Evolutionary conservation across 2,888 invertebrate species (phyloP).

Genomic region (Apotomis betuletana): DNA sequence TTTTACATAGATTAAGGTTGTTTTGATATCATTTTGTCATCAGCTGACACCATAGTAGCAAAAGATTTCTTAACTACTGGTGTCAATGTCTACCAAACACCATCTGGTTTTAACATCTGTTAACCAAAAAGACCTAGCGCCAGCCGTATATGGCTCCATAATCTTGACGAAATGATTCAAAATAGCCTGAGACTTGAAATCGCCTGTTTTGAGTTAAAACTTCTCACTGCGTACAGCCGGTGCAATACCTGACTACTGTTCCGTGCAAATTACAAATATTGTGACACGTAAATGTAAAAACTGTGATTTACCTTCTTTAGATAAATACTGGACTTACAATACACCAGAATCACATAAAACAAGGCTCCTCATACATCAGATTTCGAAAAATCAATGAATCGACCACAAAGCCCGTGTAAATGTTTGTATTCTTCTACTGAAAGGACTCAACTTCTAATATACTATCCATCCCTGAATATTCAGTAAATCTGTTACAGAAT

Average conservation of each 20-base stretch:
- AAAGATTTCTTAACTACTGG: too few relatives aligned
- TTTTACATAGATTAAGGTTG: constrained; percentile 59
- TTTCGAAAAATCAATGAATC: not conserved
- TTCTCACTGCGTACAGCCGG: constrained; percentile 35
- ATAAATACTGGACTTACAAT: constrained; percentile 7
- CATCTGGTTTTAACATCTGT: too few relatives aligned
- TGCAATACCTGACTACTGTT: constrained; percentile 42
- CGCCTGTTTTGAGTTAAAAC: constrained; percentile 30
- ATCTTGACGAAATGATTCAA: too few relatives aligned
- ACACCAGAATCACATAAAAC: constrained; percentile 4
- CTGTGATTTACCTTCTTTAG: constrained; percentile 58
- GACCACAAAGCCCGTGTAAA: too few relatives aligned
- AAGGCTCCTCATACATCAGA: not conserved
- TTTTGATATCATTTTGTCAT: not conserved
- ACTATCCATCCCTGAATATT: not conserved
- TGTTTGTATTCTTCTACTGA: not conserved
- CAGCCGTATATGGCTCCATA: too few relatives aligned
- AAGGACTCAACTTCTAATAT: not conserved
- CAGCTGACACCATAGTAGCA: not conserved
- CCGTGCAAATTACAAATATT: constrained; percentile 49
- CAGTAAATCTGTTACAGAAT: not conserved
- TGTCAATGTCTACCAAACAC: too few relatives aligned
- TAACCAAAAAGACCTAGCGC: too few relatives aligned
- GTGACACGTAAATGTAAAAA: constrained; percentile 70
- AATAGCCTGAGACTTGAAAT: constrained; percentile 21